phyloP scores from a whole-genome alignment of 2,888 invertebrate genomes.

The Campoplex nolae region DNA sequence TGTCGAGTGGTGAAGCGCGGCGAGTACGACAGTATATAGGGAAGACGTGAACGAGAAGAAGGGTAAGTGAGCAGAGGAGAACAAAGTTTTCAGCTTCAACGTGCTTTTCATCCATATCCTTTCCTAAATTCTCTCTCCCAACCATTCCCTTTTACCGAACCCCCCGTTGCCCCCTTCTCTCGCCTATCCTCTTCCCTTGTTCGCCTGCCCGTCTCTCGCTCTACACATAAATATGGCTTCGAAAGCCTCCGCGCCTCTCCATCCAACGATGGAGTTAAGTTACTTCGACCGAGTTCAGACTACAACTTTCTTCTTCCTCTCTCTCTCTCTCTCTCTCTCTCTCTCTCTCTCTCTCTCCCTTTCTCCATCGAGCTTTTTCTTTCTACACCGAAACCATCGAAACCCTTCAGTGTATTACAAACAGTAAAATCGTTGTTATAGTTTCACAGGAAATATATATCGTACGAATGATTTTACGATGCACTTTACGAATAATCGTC shows the following conservation, averaged over 20 bases:
- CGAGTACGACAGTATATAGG: slow-evolving; percentile 69
- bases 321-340: not conserved
- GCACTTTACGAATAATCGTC: not conserved
- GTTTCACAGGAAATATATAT: slow-evolving; percentile 12
- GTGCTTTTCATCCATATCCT: slow-evolving; percentile 77
- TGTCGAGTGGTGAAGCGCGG: slow-evolving; percentile 74
- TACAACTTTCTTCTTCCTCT: slow-evolving; percentile 66
- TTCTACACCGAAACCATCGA: slow-evolving; percentile 51
- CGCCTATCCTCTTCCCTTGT: slow-evolving; percentile 57
- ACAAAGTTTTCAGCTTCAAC: slow-evolving; percentile 82
- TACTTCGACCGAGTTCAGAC: slow-evolving; percentile 71
- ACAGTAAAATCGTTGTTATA: slow-evolving; percentile 9
- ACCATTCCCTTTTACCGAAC: slow-evolving; percentile 55
- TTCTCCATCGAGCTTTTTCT: slow-evolving; percentile 51
- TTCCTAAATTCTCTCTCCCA: slow-evolving; percentile 71
- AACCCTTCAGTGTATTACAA: slow-evolving; percentile 39
- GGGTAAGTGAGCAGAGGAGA: slow-evolving; percentile 60
- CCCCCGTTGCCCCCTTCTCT: slow-evolving; percentile 60
- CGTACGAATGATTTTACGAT: not conserved
- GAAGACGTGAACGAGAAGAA: slow-evolving; percentile 62
- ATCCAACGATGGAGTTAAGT: slow-evolving; percentile 73
- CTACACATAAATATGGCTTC: slow-evolving; percentile 78
- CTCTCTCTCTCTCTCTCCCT: not conserved
- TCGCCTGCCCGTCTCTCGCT: slow-evolving; percentile 64
- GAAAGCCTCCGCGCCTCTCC: slow-evolving; percentile 70